These are phyloP conservation scores for Drosophila seguyi DNA, from an alignment of 1,140 invertebrate genomes.

Conservation along the genomic window DNA sequence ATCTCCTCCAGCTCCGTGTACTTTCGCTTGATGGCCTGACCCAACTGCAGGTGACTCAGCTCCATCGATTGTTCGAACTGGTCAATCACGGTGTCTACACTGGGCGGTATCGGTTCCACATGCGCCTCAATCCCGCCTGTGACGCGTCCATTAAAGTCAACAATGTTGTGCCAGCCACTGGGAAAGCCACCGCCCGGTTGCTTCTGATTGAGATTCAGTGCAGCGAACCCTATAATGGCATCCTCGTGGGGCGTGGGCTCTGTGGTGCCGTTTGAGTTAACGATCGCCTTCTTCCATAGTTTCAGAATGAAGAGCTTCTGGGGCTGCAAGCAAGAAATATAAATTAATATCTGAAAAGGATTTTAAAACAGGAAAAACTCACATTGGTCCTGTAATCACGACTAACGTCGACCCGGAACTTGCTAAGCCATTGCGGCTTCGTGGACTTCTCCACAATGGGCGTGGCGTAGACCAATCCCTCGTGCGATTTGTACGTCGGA, in stretches of 20 bases:
- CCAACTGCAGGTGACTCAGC: conserved; percentile 75
- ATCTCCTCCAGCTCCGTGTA: conserved; percentile 88
- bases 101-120: conserved; percentile 46
- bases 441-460: conserved; percentile 86
- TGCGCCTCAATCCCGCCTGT: conserved; percentile 88
- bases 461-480: conserved; percentile 85
- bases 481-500: conserved; percentile 75
- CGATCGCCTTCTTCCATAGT: conserved; percentile 86
- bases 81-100: conserved; percentile 66
- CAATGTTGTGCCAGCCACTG: conserved; percentile 88
- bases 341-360: no score
- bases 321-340: conserved; percentile 79
- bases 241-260: conserved; percentile 86
- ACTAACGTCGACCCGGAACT: conserved; percentile 86
- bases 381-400: conserved; percentile 87
- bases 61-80: conserved; percentile 69
- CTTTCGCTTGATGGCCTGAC: conserved; percentile 87
- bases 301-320: conserved; percentile 87
- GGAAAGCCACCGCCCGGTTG: conserved; percentile 86
- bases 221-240: conserved; percentile 87
- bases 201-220: conserved; percentile 87
- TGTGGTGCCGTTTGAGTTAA: conserved; percentile 47
- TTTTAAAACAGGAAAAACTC: conserved; percentile 27
- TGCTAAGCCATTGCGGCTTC: conserved; percentile 87
- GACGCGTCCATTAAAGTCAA: conserved; percentile 87